Conservation (phyloP, 2,113 vertebrate genomes). For the Panthera tigris region DNA sequence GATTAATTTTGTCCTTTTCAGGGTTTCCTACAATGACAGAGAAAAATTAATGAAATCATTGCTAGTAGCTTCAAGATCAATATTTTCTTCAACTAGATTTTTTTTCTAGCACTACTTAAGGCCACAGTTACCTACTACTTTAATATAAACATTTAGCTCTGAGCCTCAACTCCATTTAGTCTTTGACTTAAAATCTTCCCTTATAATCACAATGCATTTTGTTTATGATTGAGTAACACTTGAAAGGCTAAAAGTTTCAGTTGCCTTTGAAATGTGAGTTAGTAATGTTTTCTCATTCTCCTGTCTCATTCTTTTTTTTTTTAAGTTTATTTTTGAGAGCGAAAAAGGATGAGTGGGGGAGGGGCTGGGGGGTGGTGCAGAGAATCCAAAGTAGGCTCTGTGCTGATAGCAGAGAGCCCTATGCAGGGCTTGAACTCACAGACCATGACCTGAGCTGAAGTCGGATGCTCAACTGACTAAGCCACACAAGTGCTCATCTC, state of each 20-base stretch:
- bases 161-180: background rate
- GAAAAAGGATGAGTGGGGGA: too few relatives aligned
- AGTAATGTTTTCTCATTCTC: background rate
- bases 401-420: too few relatives aligned
- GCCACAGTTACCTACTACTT: background rate
- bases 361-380: too few relatives aligned
- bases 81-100: background rate
- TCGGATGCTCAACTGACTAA: too few relatives aligned
- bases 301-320: background rate
- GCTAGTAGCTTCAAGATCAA: background rate
- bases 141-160: background rate
- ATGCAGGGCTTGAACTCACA: too few relatives aligned
- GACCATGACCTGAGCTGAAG: too few relatives aligned
- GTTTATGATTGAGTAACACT: background rate
- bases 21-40: background rate
- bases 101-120: background rate
- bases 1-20: background rate
- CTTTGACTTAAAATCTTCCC: background rate
- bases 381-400: too few relatives aligned
- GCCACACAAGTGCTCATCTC: background rate
- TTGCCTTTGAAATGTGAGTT: background rate
- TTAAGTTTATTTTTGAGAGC: background rate
- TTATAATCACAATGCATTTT: conserved; percentile 34
- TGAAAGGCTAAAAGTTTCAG: conserved; percentile 6
- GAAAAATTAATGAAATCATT: background rate